Evolutionary conservation across 2,797 vertebrate species (phyloP).

Genomic region (Nothura maculosa): DNA sequence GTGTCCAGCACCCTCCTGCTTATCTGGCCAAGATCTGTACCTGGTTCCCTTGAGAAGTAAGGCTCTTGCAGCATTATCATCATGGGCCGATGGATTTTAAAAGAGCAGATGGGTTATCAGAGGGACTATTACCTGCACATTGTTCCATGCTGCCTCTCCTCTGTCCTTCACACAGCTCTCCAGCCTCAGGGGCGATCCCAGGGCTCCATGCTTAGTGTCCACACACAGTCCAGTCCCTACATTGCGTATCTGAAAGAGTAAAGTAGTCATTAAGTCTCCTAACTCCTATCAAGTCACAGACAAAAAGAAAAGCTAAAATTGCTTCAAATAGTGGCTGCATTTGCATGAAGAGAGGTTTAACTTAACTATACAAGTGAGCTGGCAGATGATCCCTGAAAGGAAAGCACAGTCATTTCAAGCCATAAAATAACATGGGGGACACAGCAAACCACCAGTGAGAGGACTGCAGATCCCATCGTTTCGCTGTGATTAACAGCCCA

Average conservation of each 20-base stretch:
- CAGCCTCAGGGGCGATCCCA: constrained; percentile 89
- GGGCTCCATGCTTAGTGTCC: constrained; percentile 91
- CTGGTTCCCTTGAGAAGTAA: neutral
- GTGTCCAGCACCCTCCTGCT: neutral
- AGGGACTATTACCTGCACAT: constrained; percentile 87
- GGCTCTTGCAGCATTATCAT: neutral
- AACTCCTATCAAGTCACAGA: neutral
- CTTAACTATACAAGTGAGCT: neutral
- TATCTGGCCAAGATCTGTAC: neutral
- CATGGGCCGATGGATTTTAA: neutral
- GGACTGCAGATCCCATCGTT: neutral
- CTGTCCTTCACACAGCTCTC: constrained; percentile 90
- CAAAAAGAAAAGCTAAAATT: neutral
- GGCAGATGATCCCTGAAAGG: neutral
- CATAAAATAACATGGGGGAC: neutral
- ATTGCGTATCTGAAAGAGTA: constrained; percentile 86
- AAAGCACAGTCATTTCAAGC: neutral
- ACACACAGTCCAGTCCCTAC: constrained; percentile 88
- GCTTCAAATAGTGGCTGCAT: neutral
- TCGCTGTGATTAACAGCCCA: neutral
- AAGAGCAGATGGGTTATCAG: neutral
- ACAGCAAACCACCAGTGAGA: neutral
- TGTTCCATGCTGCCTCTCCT: constrained; percentile 90
- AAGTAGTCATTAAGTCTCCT: neutral
- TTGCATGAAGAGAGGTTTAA: neutral